phyloP scores from a whole-genome alignment of 1,140 invertebrate genomes.

The Bombus confusus region DNA sequence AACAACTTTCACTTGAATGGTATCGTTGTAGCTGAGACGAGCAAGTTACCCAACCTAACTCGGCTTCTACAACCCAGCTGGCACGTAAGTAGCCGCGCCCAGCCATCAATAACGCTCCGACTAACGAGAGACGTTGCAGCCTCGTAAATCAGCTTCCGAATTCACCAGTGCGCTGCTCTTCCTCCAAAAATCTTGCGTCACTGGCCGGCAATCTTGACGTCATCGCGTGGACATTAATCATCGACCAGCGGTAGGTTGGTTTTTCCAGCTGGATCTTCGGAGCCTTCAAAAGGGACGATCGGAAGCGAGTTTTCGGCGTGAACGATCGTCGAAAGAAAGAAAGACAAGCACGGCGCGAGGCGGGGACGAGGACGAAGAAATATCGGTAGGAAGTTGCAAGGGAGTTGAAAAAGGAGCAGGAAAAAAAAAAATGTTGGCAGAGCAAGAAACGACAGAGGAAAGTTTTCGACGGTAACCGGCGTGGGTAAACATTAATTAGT shows the following conservation, averaged over 20 bases:
- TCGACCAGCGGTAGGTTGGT: conserved; percentile 5
- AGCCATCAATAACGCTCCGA: conserved; percentile 45
- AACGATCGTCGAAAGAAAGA: neutral
- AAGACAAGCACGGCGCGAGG: neutral
- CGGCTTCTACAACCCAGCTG: neutral
- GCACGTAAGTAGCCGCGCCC: conserved; percentile 20
- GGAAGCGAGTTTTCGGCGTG: neutral
- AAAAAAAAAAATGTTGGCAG: neutral
- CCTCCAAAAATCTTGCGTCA: conserved; percentile 62
- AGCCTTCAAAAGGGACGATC: neutral
- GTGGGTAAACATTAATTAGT: conserved; percentile 64
- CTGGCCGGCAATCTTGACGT: conserved; percentile 57
- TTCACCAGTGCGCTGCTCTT: conserved; percentile 13
- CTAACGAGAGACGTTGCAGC: conserved; percentile 38
- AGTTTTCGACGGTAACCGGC: conserved; percentile 12
- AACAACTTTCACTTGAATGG: neutral
- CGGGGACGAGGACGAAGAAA: neutral
- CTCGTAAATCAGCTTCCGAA: conserved; percentile 60
- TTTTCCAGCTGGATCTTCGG: too few species aligned
- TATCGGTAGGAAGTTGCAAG: neutral
- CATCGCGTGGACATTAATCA: conserved; percentile 61
- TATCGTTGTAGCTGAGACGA: neutral
- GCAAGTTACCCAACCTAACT: neutral
- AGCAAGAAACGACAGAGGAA: neutral
- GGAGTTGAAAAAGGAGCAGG: neutral